A percentile compares a stretch with the other conserved stretches of the same genome.
Conservation (phyloP, 1,140 invertebrate species). For the Drosophila sechellia region DNA sequence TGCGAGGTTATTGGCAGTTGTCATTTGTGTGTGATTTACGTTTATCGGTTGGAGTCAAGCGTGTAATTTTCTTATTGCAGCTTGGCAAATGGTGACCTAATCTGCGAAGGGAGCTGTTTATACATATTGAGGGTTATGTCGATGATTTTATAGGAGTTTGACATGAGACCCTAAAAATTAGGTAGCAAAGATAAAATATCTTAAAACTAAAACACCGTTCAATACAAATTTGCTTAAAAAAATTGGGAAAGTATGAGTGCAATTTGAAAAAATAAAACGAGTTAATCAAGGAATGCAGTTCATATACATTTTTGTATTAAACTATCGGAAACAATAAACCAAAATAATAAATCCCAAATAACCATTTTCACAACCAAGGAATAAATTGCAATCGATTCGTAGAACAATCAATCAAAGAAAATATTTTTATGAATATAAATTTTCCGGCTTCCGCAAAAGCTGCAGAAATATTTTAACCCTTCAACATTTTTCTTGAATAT, state of each 20-base stretch:
- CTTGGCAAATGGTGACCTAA: slow-evolving; percentile 10
- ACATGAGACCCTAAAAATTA: not conserved
- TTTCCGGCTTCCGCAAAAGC: not conserved
- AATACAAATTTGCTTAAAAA: no score
- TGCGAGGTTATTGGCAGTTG: slow-evolving; percentile 71
- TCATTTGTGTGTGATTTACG: slow-evolving; percentile 78
- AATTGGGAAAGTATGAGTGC: no score
- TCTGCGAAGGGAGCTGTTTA: slow-evolving; percentile 1
- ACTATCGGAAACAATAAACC: not conserved
- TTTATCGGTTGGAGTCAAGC: slow-evolving; percentile 67
- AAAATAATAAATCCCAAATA: not conserved
- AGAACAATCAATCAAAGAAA: slow-evolving; percentile 13
- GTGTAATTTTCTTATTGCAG: slow-evolving; percentile 65
- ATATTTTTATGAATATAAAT: slow-evolving; percentile 12
- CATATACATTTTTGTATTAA: not conserved
- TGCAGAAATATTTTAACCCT: not conserved
- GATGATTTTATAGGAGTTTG: not conserved
- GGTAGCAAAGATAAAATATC: no score
- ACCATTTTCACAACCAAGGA: not conserved
- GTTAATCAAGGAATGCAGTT: not conserved
- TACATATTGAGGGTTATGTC: not conserved
- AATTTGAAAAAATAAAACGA: not conserved
- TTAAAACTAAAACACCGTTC: no score
- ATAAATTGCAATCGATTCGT: not conserved
- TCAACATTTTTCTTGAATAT: slow-evolving; percentile 9